These are phyloP conservation scores for Contarinia nasturtii DNA, from an alignment of 1,140 invertebrate genomes.

Conservation along the genomic window DNA sequence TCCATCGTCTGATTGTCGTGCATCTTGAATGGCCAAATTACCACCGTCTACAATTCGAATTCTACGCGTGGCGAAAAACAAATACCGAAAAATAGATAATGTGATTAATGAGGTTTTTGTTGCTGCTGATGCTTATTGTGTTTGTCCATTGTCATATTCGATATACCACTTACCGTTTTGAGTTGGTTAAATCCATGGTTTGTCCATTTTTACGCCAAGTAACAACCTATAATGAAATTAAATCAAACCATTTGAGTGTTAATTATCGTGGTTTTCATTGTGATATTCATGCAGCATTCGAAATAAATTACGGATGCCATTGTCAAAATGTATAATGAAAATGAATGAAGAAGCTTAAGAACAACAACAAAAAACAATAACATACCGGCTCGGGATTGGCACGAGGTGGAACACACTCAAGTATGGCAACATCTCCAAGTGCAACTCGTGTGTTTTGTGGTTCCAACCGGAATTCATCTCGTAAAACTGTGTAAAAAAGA, in stretches of 20 bases:
- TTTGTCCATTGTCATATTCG: slow-evolving; percentile 35
- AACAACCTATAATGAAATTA: slow-evolving; percentile 33
- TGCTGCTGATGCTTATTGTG: slow-evolving; percentile 31
- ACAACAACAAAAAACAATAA: too few relatives aligned
- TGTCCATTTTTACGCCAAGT: slow-evolving; percentile 71
- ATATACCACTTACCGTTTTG: slow-evolving; percentile 16
- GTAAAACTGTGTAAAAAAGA: slow-evolving; percentile 40
- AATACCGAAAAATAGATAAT: background rate
- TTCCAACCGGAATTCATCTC: slow-evolving; percentile 64
- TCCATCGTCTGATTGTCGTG: slow-evolving; percentile 58
- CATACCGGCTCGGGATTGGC: slow-evolving; percentile 43
- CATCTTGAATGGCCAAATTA: slow-evolving; percentile 63
- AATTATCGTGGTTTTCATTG: too few relatives aligned
- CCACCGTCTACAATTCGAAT: slow-evolving; percentile 61
- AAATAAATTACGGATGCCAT: too few relatives aligned
- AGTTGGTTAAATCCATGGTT: slow-evolving; percentile 38
- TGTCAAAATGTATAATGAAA: too few relatives aligned
- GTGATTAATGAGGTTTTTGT: background rate
- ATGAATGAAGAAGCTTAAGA: too few relatives aligned
- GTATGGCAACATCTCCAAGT: slow-evolving; percentile 61
- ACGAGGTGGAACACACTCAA: slow-evolving; percentile 69
- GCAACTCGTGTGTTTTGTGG: slow-evolving; percentile 57
- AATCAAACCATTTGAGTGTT: too few relatives aligned
- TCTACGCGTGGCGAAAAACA: slow-evolving; percentile 24
- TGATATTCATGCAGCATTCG: too few relatives aligned